Evolutionary conservation across 2,888 invertebrate species (phyloP).

Genomic region (Catonia carolina): DNA sequence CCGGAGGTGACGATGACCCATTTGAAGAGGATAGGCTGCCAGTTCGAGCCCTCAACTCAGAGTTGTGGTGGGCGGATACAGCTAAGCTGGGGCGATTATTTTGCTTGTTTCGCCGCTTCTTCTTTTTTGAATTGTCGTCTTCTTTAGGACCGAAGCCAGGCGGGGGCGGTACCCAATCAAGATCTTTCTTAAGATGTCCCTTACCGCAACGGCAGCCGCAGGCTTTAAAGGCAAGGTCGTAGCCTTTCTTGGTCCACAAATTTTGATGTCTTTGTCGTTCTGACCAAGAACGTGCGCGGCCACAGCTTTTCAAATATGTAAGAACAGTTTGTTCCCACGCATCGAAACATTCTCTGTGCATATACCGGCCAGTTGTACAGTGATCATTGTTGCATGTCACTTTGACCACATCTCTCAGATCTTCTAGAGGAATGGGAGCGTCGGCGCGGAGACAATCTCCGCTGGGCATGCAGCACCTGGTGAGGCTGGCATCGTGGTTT

Average conservation of each 20-base stretch:
- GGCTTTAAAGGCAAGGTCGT: constrained; percentile 91
- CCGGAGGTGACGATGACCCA: constrained; percentile 72
- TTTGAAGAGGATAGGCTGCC: constrained; percentile 72
- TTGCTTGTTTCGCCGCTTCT: constrained; percentile 62
- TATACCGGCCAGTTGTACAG: constrained; percentile 80
- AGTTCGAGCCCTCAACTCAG: constrained; percentile 56
- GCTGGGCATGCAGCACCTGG: constrained; percentile 72
- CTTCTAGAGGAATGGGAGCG: constrained; percentile 54
- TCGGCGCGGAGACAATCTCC: constrained; percentile 67
- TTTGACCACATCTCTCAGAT: constrained; percentile 72
- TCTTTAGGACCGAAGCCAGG: constrained; percentile 48
- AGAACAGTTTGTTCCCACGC: constrained; percentile 88
- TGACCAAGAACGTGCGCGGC: constrained; percentile 89
- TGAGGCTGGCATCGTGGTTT: constrained; percentile 47
- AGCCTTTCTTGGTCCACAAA: constrained; percentile 96
- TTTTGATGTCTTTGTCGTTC: constrained; percentile 91
- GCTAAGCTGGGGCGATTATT: constrained; percentile 56
- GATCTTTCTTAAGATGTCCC: constrained; percentile 89
- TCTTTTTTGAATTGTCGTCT: constrained; percentile 54
- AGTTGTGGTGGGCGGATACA: constrained; percentile 45
- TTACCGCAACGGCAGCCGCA: constrained; percentile 91
- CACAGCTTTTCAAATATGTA: constrained; percentile 82
- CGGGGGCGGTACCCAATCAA: constrained; percentile 79
- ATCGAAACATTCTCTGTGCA: constrained; percentile 95
- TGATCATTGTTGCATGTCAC: constrained; percentile 93